phyloP scores from a whole-genome alignment of 2,888 invertebrate genomes.

The Erebia aethiops region DNA sequence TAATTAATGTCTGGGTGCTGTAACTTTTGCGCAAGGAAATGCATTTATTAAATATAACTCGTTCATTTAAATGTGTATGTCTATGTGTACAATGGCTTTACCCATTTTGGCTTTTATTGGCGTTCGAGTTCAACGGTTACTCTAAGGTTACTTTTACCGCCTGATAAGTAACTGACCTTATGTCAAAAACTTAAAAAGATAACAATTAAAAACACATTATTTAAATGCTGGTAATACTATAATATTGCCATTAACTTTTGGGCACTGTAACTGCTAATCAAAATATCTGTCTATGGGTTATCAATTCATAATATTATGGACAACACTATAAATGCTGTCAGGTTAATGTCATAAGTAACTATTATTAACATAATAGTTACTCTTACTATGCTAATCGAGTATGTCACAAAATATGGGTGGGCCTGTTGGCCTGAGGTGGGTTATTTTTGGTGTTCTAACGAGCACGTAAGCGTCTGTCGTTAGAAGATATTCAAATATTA shows the following conservation, averaged over 20 bases:
- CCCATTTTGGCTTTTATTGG: too few species aligned
- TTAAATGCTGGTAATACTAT: not conserved
- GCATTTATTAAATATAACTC: too few species aligned
- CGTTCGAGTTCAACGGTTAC: too few species aligned
- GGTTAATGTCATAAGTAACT: not conserved
- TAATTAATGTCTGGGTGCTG: too few species aligned
- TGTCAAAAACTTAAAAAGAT: not conserved
- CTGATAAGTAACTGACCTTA: too few species aligned
- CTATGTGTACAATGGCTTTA: not conserved
- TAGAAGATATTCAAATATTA: too few species aligned
- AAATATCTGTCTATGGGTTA: not conserved
- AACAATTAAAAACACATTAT: constrained; percentile 1
- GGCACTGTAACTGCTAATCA: not conserved
- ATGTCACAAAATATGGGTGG: not conserved
- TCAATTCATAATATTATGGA: not conserved
- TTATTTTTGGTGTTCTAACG: not conserved
- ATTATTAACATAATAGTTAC: not conserved
- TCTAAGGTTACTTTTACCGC: too few species aligned
- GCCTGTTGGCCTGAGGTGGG: not conserved
- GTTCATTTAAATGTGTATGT: not conserved
- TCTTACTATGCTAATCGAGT: not conserved
- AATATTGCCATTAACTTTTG: not conserved
- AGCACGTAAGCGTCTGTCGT: too few species aligned
- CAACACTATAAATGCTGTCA: not conserved
- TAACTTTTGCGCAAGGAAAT: too few species aligned